Percentiles rank a stretch among this genome's conserved stretches.
Evolutionary conservation across 2,113 vertebrate genomes (phyloP).

Genomic region (Pseudorhombus dupliciocellatus): DNA sequence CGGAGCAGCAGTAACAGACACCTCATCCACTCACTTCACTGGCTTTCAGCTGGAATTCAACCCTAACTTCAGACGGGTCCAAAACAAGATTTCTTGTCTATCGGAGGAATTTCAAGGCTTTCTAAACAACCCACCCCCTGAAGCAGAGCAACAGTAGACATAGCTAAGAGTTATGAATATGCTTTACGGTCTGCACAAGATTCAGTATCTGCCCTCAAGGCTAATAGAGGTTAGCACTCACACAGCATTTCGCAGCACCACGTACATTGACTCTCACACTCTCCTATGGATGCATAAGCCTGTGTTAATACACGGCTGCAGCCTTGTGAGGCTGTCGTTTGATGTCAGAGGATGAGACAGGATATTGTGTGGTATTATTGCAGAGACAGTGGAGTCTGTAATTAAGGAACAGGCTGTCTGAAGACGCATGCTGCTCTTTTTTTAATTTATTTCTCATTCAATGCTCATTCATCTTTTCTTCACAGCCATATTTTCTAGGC

Average conservation of each 20-base stretch:
- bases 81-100: background rate
- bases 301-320: slow-evolving; percentile 13
- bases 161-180: slow-evolving; percentile 18
- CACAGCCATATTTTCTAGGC: slow-evolving; percentile 77
- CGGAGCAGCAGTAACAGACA: slow-evolving; percentile 51
- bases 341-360: slow-evolving; percentile 35
- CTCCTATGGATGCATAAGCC: background rate
- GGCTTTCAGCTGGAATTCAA: slow-evolving; percentile 53
- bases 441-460: slow-evolving; percentile 50
- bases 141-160: slow-evolving; percentile 15
- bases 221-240: slow-evolving; percentile 1
- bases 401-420: slow-evolving; percentile 53
- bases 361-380: slow-evolving; percentile 16
- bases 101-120: slow-evolving; percentile 8
- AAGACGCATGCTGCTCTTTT: slow-evolving; percentile 42
- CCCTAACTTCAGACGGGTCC: slow-evolving; percentile 46
- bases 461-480: slow-evolving; percentile 77
- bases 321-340: slow-evolving; percentile 6
- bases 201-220: slow-evolving; percentile 21
- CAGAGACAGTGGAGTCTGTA: slow-evolving; percentile 30
- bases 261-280: slow-evolving; percentile 3
- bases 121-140: slow-evolving; percentile 23
- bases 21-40: slow-evolving; percentile 12
- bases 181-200: slow-evolving; percentile 19
- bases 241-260: slow-evolving; percentile 7